Percentiles rank a stretch among this genome's conserved stretches.
Conservation (phyloP, 2,888 invertebrate species). For the Syrphus vitripennis region DNA sequence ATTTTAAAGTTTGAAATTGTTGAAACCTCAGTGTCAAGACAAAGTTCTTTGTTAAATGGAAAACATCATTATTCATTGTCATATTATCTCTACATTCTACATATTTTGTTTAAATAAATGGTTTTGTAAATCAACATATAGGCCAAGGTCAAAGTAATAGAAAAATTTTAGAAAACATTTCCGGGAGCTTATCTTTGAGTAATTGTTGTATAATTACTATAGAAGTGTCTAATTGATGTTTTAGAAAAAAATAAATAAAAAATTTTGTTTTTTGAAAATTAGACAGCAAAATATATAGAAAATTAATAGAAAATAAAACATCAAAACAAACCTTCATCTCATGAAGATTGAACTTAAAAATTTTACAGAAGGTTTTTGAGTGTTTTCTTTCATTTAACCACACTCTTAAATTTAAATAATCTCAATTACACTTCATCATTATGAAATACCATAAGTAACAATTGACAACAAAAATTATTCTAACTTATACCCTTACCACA, state of each 20-base stretch:
- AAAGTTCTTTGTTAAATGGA: not conserved
- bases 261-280: too few relatives aligned
- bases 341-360: too few relatives aligned
- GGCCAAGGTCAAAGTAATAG: not conserved
- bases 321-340: too few relatives aligned
- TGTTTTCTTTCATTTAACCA: not conserved
- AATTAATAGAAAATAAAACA: too few relatives aligned
- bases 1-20: not conserved
- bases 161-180: not conserved
- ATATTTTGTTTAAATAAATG: not conserved
- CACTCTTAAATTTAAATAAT: not conserved
- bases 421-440: not conserved
- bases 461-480: not conserved
- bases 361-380: too few relatives aligned
- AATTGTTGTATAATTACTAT: not conserved
- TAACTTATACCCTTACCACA: not conserved
- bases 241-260: not conserved
- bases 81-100: not conserved
- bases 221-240: not conserved
- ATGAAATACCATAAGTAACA: not conserved
- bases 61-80: not conserved
- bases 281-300: too few relatives aligned
- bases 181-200: constrained; percentile 10
- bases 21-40: constrained; percentile 4
- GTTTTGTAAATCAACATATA: not conserved